Conservation (phyloP, 1,140 invertebrate species). For the Phymastichus coffea region DNA sequence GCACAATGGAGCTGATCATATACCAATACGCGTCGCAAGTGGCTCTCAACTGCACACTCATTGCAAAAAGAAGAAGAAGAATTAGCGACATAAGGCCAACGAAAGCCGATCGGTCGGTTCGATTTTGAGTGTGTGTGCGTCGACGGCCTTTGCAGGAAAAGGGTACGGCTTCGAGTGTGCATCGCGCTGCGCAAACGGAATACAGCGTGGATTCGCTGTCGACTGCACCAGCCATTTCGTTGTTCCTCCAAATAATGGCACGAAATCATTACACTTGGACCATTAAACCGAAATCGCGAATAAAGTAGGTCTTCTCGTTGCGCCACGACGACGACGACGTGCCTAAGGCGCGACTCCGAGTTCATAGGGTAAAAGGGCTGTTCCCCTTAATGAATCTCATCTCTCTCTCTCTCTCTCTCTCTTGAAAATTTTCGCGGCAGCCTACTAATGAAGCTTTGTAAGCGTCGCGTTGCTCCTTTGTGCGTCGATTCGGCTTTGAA, state of each 20-base stretch:
- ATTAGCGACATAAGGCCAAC: slow-evolving; percentile 3
- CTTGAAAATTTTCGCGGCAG: slow-evolving; percentile 27
- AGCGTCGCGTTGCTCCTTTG: slow-evolving; percentile 4
- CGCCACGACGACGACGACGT: not conserved
- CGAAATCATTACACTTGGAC: slow-evolving; percentile 27
- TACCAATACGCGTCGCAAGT: too few relatives aligned
- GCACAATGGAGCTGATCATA: too few relatives aligned
- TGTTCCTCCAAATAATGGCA: too few relatives aligned
- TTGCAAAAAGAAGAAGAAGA: too few relatives aligned
- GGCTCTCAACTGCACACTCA: too few relatives aligned
- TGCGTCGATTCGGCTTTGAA: too few relatives aligned
- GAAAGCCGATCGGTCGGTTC: slow-evolving; percentile 26
- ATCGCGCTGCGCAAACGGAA: too few relatives aligned
- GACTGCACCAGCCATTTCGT: too few relatives aligned
- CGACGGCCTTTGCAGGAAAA: too few relatives aligned
- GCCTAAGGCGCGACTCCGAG: slow-evolving; percentile 32
- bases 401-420: not conserved
- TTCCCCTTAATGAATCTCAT: not conserved
- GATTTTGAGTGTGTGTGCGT: slow-evolving; percentile 30
- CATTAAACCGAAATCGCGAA: slow-evolving; percentile 39
- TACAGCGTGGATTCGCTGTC: too few relatives aligned
- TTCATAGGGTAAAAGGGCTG: slow-evolving; percentile 7
- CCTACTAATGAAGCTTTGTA: slow-evolving; percentile 9
- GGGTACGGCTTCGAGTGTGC: too few relatives aligned
- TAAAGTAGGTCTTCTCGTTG: slow-evolving; percentile 31